Conservation (phyloP, 2,888 invertebrate genomes). For the Netelia inedita region DNA sequence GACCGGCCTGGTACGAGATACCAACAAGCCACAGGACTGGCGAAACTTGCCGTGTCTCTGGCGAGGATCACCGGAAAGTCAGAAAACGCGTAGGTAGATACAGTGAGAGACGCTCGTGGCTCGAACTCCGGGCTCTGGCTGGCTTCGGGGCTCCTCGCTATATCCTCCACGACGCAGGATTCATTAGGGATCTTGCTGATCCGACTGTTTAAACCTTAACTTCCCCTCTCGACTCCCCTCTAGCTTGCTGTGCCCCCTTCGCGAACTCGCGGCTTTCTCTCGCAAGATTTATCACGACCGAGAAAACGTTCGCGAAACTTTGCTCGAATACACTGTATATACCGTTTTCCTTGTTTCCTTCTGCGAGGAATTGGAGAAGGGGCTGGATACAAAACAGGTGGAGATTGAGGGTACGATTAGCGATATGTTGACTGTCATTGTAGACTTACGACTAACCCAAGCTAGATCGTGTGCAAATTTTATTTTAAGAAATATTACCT, state of each 20-base stretch:
- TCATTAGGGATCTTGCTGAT: conserved; percentile 83
- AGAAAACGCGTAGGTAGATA: conserved; percentile 40
- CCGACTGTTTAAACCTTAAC: conserved; percentile 76
- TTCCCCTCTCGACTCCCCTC: conserved; percentile 24
- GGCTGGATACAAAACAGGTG: conserved; percentile 50
- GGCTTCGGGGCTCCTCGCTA: conserved; percentile 72
- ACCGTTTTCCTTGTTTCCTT: conserved; percentile 1
- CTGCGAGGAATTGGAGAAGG: conserved; percentile 53
- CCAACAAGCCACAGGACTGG: conserved; percentile 66
- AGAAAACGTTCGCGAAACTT: conserved; percentile 67
- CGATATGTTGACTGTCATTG: conserved; percentile 1
- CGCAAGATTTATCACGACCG: conserved; percentile 80
- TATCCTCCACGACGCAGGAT: conserved; percentile 74
- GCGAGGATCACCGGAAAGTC: conserved; percentile 61
- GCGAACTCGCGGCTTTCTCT: conserved; percentile 67
- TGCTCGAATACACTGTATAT: conserved; percentile 38
- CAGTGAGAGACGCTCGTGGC: conserved; percentile 26
- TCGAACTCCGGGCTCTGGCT: conserved; percentile 52
- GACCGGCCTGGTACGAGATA: conserved; percentile 54
- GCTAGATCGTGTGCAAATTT: neutral
- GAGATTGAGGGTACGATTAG: conserved; percentile 31
- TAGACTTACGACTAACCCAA: neutral
- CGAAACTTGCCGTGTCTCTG: conserved; percentile 66
- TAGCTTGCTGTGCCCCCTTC: conserved; percentile 30
- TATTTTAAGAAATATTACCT: too few species aligned